These are phyloP conservation scores for Epizoanthus ramosus DNA, from an alignment of 92 coral and sea anemone genomes.

Conservation along the genomic window DNA sequence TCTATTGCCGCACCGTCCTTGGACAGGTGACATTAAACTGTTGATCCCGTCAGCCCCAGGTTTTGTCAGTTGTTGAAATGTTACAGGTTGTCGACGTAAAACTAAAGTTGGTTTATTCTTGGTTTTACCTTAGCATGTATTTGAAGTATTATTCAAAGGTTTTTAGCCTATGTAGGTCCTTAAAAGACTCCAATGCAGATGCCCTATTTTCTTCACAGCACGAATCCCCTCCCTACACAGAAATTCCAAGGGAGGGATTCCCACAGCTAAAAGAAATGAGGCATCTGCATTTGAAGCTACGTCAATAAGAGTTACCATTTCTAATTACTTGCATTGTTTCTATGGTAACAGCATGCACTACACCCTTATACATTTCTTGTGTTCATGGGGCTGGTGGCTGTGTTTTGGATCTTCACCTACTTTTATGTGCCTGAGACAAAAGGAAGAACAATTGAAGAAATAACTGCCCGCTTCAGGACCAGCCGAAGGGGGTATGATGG, in stretches of 20 bases:
- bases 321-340: background rate
- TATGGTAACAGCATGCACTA: conserved; percentile 61
- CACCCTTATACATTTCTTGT: conserved; percentile 90
- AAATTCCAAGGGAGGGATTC: background rate
- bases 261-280: background rate
- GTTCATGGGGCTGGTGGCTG: conserved; percentile 75
- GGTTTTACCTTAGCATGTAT: too few species aligned
- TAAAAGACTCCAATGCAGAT: too few species aligned
- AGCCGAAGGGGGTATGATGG: conserved; percentile 12
- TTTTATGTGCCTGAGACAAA: conserved; percentile 90
- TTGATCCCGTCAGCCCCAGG: too few species aligned
- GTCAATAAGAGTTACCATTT: background rate
- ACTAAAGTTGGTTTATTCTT: too few species aligned
- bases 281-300: background rate
- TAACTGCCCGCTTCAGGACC: conserved; percentile 65
- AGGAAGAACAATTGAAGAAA: conserved; percentile 88
- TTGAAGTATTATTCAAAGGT: too few species aligned
- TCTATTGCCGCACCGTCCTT: too few species aligned
- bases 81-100: too few species aligned
- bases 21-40: too few species aligned
- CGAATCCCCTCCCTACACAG: too few species aligned
- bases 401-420: conserved; percentile 72
- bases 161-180: too few species aligned
- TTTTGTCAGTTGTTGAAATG: too few species aligned
- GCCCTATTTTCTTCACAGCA: too few species aligned